phyloP scores from a whole-genome alignment of 2,113 vertebrate genomes.

The Callopanchax toddi region DNA sequence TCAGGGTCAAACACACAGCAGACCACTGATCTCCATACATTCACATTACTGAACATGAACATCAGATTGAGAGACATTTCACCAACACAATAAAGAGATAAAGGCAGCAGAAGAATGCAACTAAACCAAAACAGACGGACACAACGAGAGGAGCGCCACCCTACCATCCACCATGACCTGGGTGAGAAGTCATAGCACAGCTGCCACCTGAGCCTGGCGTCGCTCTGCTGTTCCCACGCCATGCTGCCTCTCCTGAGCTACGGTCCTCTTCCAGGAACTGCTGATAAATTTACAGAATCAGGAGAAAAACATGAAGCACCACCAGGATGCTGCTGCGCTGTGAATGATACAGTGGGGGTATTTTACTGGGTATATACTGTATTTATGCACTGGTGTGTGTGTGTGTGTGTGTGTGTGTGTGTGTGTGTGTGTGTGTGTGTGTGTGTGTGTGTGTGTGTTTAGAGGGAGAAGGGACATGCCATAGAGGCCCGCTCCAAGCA shows the following conservation, averaged over 20 bases:
- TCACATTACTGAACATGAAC: too few species aligned
- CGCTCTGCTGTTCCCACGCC: constrained; percentile 70
- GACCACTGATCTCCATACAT: too few species aligned
- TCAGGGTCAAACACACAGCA: too few species aligned
- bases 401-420: constrained; percentile 44
- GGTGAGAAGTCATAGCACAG: constrained; percentile 82
- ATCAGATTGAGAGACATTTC: too few species aligned
- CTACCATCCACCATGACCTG: constrained; percentile 84
- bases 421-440: constrained; percentile 10
- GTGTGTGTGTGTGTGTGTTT: constrained; percentile 48
- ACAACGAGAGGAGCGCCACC: constrained; percentile 59
- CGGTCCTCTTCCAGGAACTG: constrained; percentile 71
- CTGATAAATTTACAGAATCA: constrained; percentile 59
- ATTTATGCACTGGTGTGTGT: constrained; percentile 56
- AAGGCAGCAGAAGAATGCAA: constrained; percentile 8
- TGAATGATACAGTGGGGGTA: constrained; percentile 57
- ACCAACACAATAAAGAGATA: too few species aligned
- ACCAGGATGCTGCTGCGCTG: constrained; percentile 54
- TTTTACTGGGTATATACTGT: constrained; percentile 67
- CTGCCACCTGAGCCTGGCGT: constrained; percentile 82
- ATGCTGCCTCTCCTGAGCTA: constrained; percentile 55
- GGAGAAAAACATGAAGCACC: constrained; percentile 45
- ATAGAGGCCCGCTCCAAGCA: constrained; percentile 77
- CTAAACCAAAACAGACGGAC: constrained; percentile 24
- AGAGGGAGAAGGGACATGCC: constrained; percentile 74